A percentile compares a stretch with the other conserved stretches of the same genome.
Evolutionary conservation across 2,797 vertebrate genomes (phyloP).

Genomic region (Coregonus suidteri): DNA sequence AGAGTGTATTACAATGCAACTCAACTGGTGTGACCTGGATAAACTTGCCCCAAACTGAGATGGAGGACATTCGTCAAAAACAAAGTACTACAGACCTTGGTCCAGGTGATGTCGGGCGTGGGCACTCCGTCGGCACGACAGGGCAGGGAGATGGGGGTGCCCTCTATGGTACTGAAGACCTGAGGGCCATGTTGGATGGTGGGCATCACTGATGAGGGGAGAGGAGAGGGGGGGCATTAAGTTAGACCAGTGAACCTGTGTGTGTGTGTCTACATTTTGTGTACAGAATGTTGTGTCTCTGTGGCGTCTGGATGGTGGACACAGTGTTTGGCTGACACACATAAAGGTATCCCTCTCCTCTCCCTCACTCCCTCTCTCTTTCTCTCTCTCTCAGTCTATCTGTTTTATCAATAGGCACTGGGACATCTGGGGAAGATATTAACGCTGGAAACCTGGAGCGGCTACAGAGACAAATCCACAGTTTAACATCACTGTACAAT

Average conservation of each 20-base stretch:
- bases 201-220: constrained; percentile 82
- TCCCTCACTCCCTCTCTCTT: constrained; percentile 9
- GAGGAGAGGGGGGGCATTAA: neutral
- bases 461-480: constrained; percentile 18
- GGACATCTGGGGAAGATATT: constrained; percentile 51
- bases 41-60: no score
- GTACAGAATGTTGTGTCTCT: neutral
- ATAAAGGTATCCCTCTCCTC: constrained; percentile 26
- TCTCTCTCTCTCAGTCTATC: constrained; percentile 4
- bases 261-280: neutral
- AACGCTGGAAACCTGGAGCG: constrained; percentile 42
- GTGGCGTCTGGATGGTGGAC: constrained; percentile 20
- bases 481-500: constrained; percentile 8
- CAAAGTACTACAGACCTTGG: constrained; percentile 77
- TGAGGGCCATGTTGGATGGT: constrained; percentile 94
- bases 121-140: constrained; percentile 89
- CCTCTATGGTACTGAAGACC: constrained; percentile 93
- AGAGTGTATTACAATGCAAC: no score
- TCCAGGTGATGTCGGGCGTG: constrained; percentile 86
- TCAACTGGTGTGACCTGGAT: no score
- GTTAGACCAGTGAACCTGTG: neutral
- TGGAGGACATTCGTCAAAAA: neutral
- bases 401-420: constrained; percentile 33
- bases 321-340: constrained; percentile 30
- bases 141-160: constrained; percentile 83